A percentile compares a stretch with the other conserved stretches of the same genome.
Conservation (phyloP, 2,888 invertebrate species). For the Euspilapteryx auroguttella region DNA sequence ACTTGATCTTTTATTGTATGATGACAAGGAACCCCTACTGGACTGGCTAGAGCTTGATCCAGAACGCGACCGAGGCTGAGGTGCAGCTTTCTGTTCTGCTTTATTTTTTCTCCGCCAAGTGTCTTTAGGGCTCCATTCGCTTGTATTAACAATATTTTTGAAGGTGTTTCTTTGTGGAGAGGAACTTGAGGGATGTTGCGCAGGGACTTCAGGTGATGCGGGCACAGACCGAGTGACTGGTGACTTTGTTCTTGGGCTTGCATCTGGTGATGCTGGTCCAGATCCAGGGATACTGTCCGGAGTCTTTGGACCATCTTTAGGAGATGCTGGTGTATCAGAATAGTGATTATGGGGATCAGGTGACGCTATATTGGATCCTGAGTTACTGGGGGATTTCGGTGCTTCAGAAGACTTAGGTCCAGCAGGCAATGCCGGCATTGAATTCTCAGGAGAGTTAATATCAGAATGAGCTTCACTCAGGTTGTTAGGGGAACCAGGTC, state of each 20-base stretch:
- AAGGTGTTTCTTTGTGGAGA: constrained; percentile 33
- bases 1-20: constrained; percentile 35
- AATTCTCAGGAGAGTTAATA: constrained; percentile 50
- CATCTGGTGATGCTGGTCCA: constrained; percentile 24
- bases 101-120: constrained; percentile 47
- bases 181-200: constrained; percentile 25
- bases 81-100: constrained; percentile 47
- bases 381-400: constrained; percentile 38
- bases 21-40: constrained; percentile 41
- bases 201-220: constrained; percentile 24
- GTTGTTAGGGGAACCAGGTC: constrained; percentile 31
- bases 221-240: constrained; percentile 23
- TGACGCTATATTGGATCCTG: constrained; percentile 22
- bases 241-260: constrained; percentile 7
- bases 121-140: constrained; percentile 40
- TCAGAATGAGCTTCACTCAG: constrained; percentile 44
- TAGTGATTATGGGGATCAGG: constrained; percentile 25
- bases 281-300: constrained; percentile 34
- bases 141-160: constrained; percentile 19
- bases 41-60: constrained; percentile 47
- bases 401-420: constrained; percentile 48
- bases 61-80: constrained; percentile 24
- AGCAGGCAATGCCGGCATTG: constrained; percentile 31
- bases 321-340: constrained; percentile 21
- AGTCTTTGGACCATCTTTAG: constrained; percentile 35